Percentiles rank a stretch among this genome's conserved stretches.
phyloP scores from a whole-genome alignment of 37 sponge, comb jelly and placozoan genomes.

The Spongilla lacustris region DNA sequence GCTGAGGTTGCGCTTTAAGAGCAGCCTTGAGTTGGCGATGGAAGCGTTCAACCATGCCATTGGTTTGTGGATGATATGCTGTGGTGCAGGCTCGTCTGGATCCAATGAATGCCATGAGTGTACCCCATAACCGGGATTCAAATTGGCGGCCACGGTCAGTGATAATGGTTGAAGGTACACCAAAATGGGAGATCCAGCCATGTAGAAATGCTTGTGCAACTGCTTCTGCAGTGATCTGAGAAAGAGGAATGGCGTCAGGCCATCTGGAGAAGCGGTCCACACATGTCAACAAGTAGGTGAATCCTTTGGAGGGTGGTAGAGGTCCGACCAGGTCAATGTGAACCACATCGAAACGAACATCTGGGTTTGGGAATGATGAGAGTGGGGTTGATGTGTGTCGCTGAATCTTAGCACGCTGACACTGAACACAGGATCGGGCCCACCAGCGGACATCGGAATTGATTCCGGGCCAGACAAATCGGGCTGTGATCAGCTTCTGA shows the following conservation, averaged over 20 bases:
- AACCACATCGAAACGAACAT: slow-evolving; percentile 49
- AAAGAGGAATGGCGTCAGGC: slow-evolving; percentile 60
- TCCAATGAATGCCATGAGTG: slow-evolving; percentile 50
- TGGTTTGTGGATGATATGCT: slow-evolving; percentile 61
- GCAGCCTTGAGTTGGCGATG: slow-evolving; percentile 54
- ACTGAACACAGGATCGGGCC: slow-evolving; percentile 60
- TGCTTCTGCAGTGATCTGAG: slow-evolving; percentile 57
- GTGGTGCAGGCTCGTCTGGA: slow-evolving; percentile 55
- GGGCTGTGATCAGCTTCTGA: slow-evolving; percentile 44
- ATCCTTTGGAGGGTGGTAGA: slow-evolving; percentile 59
- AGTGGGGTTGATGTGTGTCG: slow-evolving; percentile 39
- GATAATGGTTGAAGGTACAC: slow-evolving; percentile 71
- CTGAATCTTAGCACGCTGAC: slow-evolving; percentile 58
- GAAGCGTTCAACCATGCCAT: slow-evolving; percentile 66
- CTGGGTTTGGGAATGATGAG: slow-evolving; percentile 44
- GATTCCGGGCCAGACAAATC: slow-evolving; percentile 74
- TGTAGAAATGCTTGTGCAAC: slow-evolving; percentile 59
- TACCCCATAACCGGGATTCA: slow-evolving; percentile 49
- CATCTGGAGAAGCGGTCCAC: slow-evolving; percentile 58
- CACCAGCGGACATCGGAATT: slow-evolving; percentile 65
- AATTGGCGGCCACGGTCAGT: slow-evolving; percentile 74
- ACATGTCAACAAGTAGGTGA: slow-evolving; percentile 58
- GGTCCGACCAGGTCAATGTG: slow-evolving; percentile 76
- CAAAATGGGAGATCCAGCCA: slow-evolving; percentile 74
- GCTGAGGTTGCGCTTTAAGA: slow-evolving; percentile 25